Evolutionary conservation across 2,113 vertebrate genomes (phyloP).

Genomic region (Cyanoderma ruficeps): DNA sequence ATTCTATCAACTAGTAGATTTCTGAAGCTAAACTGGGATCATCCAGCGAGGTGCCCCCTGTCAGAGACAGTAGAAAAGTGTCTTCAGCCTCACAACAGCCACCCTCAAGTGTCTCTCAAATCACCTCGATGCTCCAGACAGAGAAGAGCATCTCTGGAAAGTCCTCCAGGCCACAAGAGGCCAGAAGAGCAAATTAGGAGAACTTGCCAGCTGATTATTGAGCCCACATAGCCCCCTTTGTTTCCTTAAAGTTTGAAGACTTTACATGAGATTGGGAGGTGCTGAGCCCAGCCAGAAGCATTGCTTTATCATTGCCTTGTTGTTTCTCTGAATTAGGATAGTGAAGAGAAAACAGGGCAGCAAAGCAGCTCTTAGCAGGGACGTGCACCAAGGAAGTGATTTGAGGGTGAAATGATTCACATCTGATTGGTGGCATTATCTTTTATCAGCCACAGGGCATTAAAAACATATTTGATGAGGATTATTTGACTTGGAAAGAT

Average conservation of each 20-base stretch:
- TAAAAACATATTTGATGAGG: not conserved
- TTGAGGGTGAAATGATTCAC: not conserved
- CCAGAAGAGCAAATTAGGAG: not conserved
- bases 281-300: not conserved
- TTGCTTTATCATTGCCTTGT: not conserved
- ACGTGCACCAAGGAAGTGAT: not conserved
- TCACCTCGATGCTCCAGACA: not conserved
- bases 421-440: not conserved
- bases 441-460: not conserved
- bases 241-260: not conserved
- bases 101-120: not conserved
- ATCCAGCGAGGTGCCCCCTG: not conserved
- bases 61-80: not conserved
- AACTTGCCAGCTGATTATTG: not conserved
- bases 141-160: not conserved
- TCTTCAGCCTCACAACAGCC: not conserved
- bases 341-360: not conserved
- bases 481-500: constrained; percentile 26
- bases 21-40: constrained; percentile 18
- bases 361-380: not conserved
- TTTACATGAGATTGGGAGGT: not conserved
- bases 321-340: not conserved
- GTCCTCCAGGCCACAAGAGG: not conserved
- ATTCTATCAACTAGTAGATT: constrained; percentile 38
- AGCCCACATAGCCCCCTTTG: not conserved